Base-by-base conservation (phyloP, 2,113 vertebrate species). In the Myxocyprinus asiaticus region DNA sequence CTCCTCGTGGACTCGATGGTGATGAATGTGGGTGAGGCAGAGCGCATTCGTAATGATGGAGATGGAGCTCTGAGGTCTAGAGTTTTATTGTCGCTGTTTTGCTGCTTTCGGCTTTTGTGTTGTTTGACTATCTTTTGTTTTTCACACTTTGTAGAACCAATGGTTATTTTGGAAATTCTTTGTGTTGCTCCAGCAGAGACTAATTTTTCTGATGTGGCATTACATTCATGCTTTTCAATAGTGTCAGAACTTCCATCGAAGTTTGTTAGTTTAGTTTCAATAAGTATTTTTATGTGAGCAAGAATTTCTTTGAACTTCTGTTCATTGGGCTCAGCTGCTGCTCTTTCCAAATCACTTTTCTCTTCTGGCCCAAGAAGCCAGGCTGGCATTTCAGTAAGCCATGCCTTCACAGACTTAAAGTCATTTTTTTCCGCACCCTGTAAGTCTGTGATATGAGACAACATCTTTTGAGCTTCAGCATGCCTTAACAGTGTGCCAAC, bases 11-110 rank as follows among this genome's bases (percentile, higher is more conserved):
- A 97, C 70, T 96, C 95, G 2, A 96, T 96, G 33, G 93, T 95
- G 80, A 97, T 96, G 64, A 94, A 96, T 3, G 93, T 94, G 8
- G 96, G 95, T 0, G 96, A 97, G 0, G 94, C 92, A 0, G 94
- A 90, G 1, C 92, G 88, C 84, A 89, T 93, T 86, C 90, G 94
- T 48, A 95, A 84, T 12, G 80, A 89, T 0, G 94, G 93, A 9
- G 93, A 93, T 7, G 89, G 87, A 14, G 83, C 67, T 77, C 88
- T 92, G 17, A 83, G 82, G 33, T 93, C 90, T 0, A 86, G 67
- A 5, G 85, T 78, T 82, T 85, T 93, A 71, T 63, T 58, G 70
- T 33, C 84, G 15, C 72, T 80, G 15, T 91, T 88, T n/a, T 90
- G 89, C 48, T 80, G 90, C 59, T 81, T 87, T 64, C 84, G 87